phyloP scores from a whole-genome alignment of 2,888 invertebrate genomes.

The Agrotis puta region DNA sequence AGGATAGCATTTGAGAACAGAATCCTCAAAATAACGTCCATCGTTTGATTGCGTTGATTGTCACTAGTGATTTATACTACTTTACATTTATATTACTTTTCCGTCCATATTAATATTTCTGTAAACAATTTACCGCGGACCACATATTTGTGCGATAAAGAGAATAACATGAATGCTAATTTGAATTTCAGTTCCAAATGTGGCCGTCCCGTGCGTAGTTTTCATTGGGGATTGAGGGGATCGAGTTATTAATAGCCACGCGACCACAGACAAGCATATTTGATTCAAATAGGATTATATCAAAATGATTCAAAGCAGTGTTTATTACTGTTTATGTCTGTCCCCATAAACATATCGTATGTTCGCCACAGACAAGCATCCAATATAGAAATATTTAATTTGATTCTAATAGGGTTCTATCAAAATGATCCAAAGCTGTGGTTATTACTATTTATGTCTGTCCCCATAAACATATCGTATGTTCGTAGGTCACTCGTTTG shows the following conservation, averaged over 20 bases:
- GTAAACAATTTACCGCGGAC: not conserved
- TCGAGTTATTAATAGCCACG: too few species aligned
- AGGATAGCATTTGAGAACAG: too few species aligned
- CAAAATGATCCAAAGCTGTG: not conserved
- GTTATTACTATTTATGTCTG: not conserved
- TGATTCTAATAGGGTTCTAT: not conserved
- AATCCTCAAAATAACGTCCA: not conserved
- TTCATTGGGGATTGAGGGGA: not conserved
- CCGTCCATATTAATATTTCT: conserved; percentile 13
- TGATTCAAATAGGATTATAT: not conserved
- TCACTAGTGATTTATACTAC: not conserved
- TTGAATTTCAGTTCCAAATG: not conserved
- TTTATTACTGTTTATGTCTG: not conserved
- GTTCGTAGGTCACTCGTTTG: conserved; percentile 2
- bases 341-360: conserved; percentile 13
- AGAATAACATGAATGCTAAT: not conserved
- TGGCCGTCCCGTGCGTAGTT: not conserved
- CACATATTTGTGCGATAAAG: not conserved
- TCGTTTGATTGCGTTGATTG: conserved; percentile 4
- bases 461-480: conserved; percentile 18
- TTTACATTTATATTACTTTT: not conserved
- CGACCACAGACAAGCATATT: not conserved
- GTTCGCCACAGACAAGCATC: not conserved
- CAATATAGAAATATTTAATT: not conserved
- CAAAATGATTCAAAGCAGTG: not conserved